These are phyloP conservation scores for Uloborus plumipes DNA, from an alignment of 2,888 invertebrate species.

Conservation along the genomic window DNA sequence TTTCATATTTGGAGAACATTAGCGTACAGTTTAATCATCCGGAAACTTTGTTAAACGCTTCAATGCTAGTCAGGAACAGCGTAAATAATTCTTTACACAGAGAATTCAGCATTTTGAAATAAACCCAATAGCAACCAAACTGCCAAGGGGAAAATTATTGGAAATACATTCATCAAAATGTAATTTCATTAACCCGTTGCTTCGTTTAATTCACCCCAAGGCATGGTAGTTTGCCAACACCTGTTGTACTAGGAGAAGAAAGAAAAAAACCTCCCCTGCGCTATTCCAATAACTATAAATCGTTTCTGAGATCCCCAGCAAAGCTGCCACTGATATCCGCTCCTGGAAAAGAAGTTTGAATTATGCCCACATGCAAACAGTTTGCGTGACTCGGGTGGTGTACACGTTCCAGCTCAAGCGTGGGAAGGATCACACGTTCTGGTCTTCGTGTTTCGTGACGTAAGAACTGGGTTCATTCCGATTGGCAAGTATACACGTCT, in stretches of 20 bases:
- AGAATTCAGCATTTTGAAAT: too few relatives aligned
- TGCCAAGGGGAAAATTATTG: neutral
- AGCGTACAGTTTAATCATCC: too few relatives aligned
- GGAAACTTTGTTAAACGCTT: too few relatives aligned
- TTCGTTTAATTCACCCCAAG: neutral
- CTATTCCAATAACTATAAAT: slow-evolving; percentile 12
- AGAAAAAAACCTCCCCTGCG: neutral
- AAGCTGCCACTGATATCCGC: slow-evolving; percentile 13
- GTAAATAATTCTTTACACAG: too few relatives aligned
- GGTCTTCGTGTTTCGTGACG: slow-evolving; percentile 43
- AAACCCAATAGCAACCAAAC: too few relatives aligned
- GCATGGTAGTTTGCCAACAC: neutral
- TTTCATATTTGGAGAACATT: too few relatives aligned
- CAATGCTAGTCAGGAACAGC: too few relatives aligned
- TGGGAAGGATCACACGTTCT: slow-evolving; percentile 48
- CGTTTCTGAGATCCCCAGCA: slow-evolving; percentile 7
- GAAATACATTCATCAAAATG: slow-evolving; percentile 9
- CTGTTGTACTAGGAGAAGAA: slow-evolving; percentile 18
- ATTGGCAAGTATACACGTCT: slow-evolving; percentile 37
- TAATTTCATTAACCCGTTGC: neutral
- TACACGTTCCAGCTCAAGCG: slow-evolving; percentile 14
- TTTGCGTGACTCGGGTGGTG: slow-evolving; percentile 43
- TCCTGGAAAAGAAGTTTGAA: slow-evolving; percentile 23
- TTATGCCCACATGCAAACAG: slow-evolving; percentile 29
- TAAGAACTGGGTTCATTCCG: slow-evolving; percentile 10